phyloP scores from a whole-genome alignment of 2,888 invertebrate species.

The Andrena marginata region DNA sequence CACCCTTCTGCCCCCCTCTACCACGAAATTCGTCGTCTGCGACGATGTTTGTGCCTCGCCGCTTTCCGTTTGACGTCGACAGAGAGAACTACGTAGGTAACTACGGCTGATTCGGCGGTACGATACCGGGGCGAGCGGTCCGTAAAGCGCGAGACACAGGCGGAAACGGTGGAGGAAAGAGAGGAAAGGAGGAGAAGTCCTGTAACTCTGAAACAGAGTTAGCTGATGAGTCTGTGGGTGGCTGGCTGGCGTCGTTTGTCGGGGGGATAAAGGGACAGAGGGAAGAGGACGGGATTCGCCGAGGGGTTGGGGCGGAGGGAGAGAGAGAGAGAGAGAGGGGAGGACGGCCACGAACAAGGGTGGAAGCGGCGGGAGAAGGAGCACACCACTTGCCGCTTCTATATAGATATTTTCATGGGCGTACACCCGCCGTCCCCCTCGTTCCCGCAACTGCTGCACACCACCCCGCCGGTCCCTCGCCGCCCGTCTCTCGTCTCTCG shows the following conservation, averaged over 20 bases:
- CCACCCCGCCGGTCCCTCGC: slow-evolving; percentile 58
- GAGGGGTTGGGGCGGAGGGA: slow-evolving; percentile 46
- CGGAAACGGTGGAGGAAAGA: slow-evolving; percentile 54
- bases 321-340: slow-evolving; percentile 28
- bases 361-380: slow-evolving; percentile 55
- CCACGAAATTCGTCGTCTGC: slow-evolving; percentile 51
- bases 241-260: slow-evolving; percentile 71
- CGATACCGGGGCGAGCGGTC: slow-evolving; percentile 72
- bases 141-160: slow-evolving; percentile 64
- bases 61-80: slow-evolving; percentile 82
- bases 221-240: slow-evolving; percentile 83
- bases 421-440: slow-evolving; percentile 61
- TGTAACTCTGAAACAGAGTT: slow-evolving; percentile 83
- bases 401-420: slow-evolving; percentile 77
- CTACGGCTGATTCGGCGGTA: slow-evolving; percentile 81
- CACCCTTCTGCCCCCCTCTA: neutral
- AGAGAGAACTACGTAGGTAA: slow-evolving; percentile 80
- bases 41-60: slow-evolving; percentile 79
- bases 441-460: slow-evolving; percentile 59
- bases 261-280: slow-evolving; percentile 68
- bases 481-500: slow-evolving; percentile 68
- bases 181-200: slow-evolving; percentile 74
- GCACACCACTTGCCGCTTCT: slow-evolving; percentile 67
- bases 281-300: slow-evolving; percentile 38
- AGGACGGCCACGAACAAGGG: slow-evolving; percentile 61